Percentiles rank a stretch among this genome's conserved stretches.
Evolutionary conservation across 2,888 invertebrate species (phyloP).

Genomic region (Coelogynopora nodosa): DNA sequence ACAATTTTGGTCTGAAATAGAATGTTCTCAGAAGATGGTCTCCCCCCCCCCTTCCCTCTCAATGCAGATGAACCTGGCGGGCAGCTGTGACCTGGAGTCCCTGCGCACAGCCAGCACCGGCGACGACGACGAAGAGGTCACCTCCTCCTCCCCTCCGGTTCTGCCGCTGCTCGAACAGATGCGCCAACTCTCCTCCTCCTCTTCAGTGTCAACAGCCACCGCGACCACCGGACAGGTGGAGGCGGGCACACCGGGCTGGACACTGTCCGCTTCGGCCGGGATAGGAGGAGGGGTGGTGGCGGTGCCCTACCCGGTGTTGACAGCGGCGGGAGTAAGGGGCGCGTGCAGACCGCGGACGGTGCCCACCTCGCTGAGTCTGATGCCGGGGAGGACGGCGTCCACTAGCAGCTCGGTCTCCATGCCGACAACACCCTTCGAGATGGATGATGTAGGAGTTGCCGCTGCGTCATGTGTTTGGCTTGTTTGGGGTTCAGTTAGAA

Average conservation of each 20-base stretch:
- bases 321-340: not conserved
- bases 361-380: not conserved
- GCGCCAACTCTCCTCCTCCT: conserved; percentile 15
- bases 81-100: conserved; percentile 35
- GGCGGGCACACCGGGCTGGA: not conserved
- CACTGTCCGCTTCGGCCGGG: not conserved
- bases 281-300: not conserved
- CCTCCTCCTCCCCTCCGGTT: not conserved
- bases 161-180: not conserved
- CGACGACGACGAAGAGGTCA: conserved; percentile 37
- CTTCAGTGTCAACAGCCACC: no score
- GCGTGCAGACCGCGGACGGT: not conserved
- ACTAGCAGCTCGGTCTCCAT: not conserved
- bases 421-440: not conserved
- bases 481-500: no score
- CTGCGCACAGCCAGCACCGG: conserved; percentile 35
- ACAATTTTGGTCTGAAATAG: no score
- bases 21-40: no score
- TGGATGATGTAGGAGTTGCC: not conserved
- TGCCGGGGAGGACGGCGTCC: not conserved
- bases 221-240: no score
- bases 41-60: no score
- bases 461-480: no score
- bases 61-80: not conserved
- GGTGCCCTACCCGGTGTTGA: not conserved